A percentile compares a stretch with the other conserved stretches of the same genome.
Conservation (phyloP, 2,113 vertebrate species). For the Lanius ludovicianus region DNA sequence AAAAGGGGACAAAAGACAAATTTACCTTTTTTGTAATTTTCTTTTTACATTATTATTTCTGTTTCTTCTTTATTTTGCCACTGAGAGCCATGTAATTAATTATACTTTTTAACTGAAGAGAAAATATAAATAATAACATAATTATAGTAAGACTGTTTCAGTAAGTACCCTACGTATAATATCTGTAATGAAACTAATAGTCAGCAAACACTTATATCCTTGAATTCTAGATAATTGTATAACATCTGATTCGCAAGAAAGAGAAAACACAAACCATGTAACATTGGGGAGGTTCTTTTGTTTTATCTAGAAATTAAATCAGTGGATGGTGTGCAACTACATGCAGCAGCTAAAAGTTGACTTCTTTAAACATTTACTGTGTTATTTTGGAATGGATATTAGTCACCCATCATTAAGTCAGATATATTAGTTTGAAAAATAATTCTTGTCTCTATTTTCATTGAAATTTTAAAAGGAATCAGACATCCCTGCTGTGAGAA, state of each 20-base stretch:
- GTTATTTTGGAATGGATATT: neutral
- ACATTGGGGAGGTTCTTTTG: neutral
- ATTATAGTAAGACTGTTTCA: neutral
- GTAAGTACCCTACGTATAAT: neutral
- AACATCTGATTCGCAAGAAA: neutral
- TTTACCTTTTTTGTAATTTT: neutral
- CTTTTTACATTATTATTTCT: neutral
- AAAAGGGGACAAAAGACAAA: rapidly evolving
- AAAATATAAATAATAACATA: neutral
- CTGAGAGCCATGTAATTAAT: neutral
- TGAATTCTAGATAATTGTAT: neutral
- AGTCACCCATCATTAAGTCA: neutral
- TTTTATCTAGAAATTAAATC: neutral
- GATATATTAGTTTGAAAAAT: neutral
- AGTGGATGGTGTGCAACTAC: neutral
- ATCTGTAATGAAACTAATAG: neutral
- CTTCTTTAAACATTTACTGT: neutral
- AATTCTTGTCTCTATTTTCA: neutral
- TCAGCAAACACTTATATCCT: neutral
- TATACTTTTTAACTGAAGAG: neutral
- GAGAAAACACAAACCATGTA: rapidly evolving
- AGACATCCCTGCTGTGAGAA: neutral
- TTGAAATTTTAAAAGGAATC: neutral
- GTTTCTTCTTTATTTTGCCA: neutral
- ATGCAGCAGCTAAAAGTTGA: neutral